Percentiles rank a stretch among this genome's conserved stretches.
Conservation (phyloP, 64 coral and sea anemone species). For the Pocillopora damicornis region DNA sequence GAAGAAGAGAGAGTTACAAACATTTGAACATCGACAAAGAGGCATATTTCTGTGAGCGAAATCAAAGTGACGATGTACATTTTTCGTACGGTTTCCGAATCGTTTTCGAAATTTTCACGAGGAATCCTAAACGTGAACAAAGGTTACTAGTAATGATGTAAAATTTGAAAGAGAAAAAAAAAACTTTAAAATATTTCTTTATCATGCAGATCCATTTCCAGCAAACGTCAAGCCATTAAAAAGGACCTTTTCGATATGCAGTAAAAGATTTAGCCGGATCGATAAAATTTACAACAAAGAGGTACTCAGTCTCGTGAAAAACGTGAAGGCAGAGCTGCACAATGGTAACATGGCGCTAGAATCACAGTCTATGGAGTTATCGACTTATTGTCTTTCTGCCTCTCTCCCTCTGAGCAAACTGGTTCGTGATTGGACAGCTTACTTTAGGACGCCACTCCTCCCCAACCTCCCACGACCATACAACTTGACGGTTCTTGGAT, state of each 20-base stretch:
- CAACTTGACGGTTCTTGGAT: slow-evolving; percentile 35
- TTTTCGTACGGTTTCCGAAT: no score
- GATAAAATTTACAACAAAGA: slow-evolving; percentile 24
- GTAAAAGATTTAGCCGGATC: background rate
- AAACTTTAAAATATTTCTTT: background rate
- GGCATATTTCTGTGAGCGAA: no score
- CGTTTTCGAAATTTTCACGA: no score
- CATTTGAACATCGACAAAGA: no score
- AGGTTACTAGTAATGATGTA: no score
- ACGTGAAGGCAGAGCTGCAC: slow-evolving; percentile 47
- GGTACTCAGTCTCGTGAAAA: slow-evolving; percentile 27
- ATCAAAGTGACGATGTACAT: no score
- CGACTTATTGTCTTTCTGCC: slow-evolving; percentile 47
- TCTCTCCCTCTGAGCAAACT: slow-evolving; percentile 16
- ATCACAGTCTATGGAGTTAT: background rate
- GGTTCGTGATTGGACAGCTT: slow-evolving; percentile 55
- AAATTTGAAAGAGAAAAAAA: no score
- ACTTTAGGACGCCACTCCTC: slow-evolving; percentile 22
- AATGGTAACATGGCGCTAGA: slow-evolving; percentile 43
- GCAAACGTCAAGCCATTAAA: slow-evolving; percentile 26
- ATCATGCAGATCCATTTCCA: slow-evolving; percentile 4
- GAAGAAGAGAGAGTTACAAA: no score
- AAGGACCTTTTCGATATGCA: slow-evolving; percentile 34
- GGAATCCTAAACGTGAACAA: no score
- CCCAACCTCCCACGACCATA: slow-evolving; percentile 45